Percentiles rank a stretch among this genome's conserved stretches.
Conservation (phyloP, 2,113 vertebrate genomes). For the Phylloscopus whistleri region DNA sequence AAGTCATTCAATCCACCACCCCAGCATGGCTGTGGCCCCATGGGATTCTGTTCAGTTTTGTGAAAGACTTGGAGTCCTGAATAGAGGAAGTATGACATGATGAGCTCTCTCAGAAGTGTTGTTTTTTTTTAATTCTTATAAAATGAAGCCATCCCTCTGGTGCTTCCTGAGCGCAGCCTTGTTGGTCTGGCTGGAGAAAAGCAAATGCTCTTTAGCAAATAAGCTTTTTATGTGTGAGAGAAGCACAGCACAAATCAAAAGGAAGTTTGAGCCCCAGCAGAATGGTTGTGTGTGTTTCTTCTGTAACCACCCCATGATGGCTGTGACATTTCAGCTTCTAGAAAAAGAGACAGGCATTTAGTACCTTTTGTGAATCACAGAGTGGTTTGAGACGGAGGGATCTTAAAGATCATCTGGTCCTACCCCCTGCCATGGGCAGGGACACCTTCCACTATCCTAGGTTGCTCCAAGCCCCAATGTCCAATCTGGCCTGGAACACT, state of each 20-base stretch:
- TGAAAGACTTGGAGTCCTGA: neutral
- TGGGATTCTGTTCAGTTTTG: neutral
- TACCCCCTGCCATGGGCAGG: neutral
- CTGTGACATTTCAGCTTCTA: neutral
- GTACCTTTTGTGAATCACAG: neutral
- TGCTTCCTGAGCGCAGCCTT: neutral
- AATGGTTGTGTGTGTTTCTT: neutral
- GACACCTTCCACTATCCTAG: neutral
- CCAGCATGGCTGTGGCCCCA: neutral
- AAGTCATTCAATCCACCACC: constrained; percentile 27
- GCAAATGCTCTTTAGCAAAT: neutral
- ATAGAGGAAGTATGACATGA: neutral
- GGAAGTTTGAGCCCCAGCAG: neutral
- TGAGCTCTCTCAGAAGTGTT: neutral
- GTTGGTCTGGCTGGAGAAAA: neutral
- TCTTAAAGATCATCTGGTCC: neutral
- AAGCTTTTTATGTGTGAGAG: neutral
- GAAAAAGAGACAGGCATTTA: neutral
- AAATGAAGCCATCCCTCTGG: neutral
- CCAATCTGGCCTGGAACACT: neutral
- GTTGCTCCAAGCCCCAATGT: neutral
- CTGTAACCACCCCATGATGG: neutral
- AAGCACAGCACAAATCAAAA: neutral
- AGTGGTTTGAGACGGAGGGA: neutral
- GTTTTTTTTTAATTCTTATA: neutral